A percentile compares a stretch with the other conserved stretches of the same genome.
Evolutionary conservation across 2,113 vertebrate genomes (phyloP).

Genomic region (Ammodytes marinus): DNA sequence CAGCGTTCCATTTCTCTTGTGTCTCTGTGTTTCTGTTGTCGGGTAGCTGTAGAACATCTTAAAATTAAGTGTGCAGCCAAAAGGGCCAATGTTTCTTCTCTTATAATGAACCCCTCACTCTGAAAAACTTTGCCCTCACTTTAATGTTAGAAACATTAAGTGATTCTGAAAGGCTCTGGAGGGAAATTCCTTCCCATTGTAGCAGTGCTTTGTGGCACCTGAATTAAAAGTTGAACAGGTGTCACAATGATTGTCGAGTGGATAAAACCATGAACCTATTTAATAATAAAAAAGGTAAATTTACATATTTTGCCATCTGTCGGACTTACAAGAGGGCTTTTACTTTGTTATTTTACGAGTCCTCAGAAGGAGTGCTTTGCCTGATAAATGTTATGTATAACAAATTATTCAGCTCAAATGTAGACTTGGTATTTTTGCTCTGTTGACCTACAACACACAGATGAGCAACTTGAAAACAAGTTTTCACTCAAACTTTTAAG

Average conservation of each 20-base stretch:
- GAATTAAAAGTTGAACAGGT: background rate
- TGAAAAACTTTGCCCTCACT: background rate
- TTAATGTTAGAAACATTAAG: background rate
- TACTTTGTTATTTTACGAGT: background rate
- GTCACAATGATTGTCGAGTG: background rate
- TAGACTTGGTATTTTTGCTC: background rate
- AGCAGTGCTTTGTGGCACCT: background rate
- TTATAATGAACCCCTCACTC: background rate
- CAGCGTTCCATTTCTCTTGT: background rate
- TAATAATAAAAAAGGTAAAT: slow-evolving; percentile 25
- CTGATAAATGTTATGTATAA: background rate
- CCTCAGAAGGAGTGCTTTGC: background rate
- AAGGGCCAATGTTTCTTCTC: background rate
- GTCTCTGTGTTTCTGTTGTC: background rate
- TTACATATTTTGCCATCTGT: slow-evolving; percentile 9
- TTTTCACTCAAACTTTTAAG: background rate
- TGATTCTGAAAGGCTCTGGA: background rate
- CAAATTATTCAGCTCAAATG: background rate
- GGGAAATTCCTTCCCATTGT: background rate
- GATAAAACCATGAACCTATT: background rate
- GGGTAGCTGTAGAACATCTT: background rate
- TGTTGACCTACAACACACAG: background rate
- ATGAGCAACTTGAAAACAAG: too few relatives aligned
- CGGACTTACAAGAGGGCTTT: too few relatives aligned
- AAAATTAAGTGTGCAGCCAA: background rate